Percentiles rank a stretch among this genome's conserved stretches.
These are phyloP conservation scores for Beroe forskalii DNA, from an alignment of 37 sponge, comb jelly and placozoan genomes.

Conservation along the genomic window DNA sequence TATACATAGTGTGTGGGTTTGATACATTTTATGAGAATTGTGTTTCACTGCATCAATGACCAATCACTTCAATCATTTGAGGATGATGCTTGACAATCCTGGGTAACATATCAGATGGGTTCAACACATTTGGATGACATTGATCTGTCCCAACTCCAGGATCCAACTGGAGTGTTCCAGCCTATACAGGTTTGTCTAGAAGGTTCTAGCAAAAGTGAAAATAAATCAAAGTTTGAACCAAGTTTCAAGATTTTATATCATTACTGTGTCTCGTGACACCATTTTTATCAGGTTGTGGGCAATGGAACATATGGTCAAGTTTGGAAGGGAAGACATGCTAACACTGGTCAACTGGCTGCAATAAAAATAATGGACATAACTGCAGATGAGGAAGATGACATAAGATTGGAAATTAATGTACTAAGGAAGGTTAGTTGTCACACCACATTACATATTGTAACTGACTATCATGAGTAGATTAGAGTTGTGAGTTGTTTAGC, in stretches of 20 bases:
- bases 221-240: too few relatives aligned
- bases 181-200: conserved; percentile 28
- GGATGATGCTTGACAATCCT: not conserved
- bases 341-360: conserved; percentile 89
- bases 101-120: not conserved
- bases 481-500: conserved; percentile 1
- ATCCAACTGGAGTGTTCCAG: conserved; percentile 27
- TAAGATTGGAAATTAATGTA: conserved; percentile 89
- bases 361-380: conserved; percentile 97
- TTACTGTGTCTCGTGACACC: too few relatives aligned
- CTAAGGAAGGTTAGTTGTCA: conserved; percentile 80
- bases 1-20: too few relatives aligned
- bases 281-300: conserved; percentile 80
- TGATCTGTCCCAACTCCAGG: conserved; percentile 26
- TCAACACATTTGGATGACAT: not conserved
- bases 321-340: conserved; percentile 77
- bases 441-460: too few relatives aligned
- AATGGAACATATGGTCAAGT: conserved; percentile 98
- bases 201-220: too few relatives aligned
- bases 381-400: conserved; percentile 98
- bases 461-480: too few relatives aligned
- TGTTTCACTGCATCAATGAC: too few relatives aligned
- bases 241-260: too few relatives aligned
- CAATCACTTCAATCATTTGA: too few relatives aligned
- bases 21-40: too few relatives aligned